Base-by-base conservation (phyloP, 2,888 invertebrate genomes). In the Epicampocera succincta region DNA sequence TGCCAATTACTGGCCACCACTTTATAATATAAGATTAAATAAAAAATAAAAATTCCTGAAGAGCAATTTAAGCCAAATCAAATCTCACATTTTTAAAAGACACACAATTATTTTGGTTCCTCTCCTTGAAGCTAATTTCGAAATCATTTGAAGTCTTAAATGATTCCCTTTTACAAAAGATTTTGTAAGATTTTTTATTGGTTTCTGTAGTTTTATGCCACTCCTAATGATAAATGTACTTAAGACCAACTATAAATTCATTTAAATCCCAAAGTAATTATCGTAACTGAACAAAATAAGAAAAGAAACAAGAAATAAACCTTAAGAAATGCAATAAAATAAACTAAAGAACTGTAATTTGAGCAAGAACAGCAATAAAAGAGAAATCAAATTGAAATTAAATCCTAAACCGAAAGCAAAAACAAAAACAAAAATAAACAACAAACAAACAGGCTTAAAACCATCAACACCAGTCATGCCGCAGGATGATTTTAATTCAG, bases 181-280 rank as follows among this genome's bases (percentile, higher is more conserved):
- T 13, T 4, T 21, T 12, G 42, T 54, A 9, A n/a, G 9, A 8
- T 21, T 25, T 66, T 33, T 15, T 38, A 33, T 17, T 21, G 50
- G 1, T 60, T 46, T 61, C 12, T 33, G 5, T 33, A 5, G 40
- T 46, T 48, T 3, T 15, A 2, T 60, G 13, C 12, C 1, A n/a
- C 19, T 17, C 12, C 21, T 44, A 11, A 21, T 11, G 13, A 69
- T 48, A 77, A 38, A 72, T 52, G 66, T 46, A 66, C 17, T 78
- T 60, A 60, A 75, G 29, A 60, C 61, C 54, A 29, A 48, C 68
- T n/a, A 63, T 73, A 76, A 73, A 81, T 81, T 72, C 44, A 21
- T 63, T 50, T 48, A 72, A 76, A 68, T 61, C 48, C 72, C 61
- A 42, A 68, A 40, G 68, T 76, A 81, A 81, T 76, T 76, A 76